A percentile compares a stretch with the other conserved stretches of the same genome.
Evolutionary conservation across 2,888 invertebrate species (phyloP).

Genomic region (Platerodrilus igneus): DNA sequence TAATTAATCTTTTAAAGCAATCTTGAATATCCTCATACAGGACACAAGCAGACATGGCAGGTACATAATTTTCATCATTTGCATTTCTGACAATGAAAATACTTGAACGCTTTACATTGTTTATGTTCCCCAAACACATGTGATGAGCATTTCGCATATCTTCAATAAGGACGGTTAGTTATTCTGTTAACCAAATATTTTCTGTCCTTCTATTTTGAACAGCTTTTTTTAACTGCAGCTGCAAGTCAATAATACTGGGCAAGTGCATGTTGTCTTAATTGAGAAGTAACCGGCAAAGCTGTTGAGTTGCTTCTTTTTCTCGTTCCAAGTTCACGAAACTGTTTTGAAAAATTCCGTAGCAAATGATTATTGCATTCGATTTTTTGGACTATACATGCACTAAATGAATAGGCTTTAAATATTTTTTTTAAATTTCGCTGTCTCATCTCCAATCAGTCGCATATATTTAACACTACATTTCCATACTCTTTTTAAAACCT

Average conservation of each 20-base stretch:
- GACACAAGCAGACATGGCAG: too few species aligned
- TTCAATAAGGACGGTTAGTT: not conserved
- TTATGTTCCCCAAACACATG: not conserved
- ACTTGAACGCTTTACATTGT: too few species aligned
- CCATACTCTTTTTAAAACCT: constrained; percentile 8
- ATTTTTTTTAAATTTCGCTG: too few species aligned
- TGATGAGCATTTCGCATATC: not conserved
- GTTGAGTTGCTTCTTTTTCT: not conserved
- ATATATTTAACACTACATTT: constrained; percentile 11
- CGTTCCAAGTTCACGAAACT: not conserved
- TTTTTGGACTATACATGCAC: not conserved
- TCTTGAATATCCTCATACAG: too few species aligned
- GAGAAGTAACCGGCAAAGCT: not conserved
- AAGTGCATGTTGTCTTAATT: not conserved
- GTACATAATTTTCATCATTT: too few species aligned
- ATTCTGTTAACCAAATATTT: not conserved
- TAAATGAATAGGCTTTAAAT: not conserved
- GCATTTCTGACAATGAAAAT: too few species aligned
- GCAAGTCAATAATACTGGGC: not conserved
- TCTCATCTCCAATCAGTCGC: too few species aligned
- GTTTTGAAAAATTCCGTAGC: constrained; percentile 2
- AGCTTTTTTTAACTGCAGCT: not conserved
- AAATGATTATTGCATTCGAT: constrained; percentile 3
- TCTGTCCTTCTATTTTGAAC: not conserved
- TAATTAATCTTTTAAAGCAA: too few species aligned